Conservation (phyloP, 2,113 vertebrate genomes). For the Microtus oregoni region DNA sequence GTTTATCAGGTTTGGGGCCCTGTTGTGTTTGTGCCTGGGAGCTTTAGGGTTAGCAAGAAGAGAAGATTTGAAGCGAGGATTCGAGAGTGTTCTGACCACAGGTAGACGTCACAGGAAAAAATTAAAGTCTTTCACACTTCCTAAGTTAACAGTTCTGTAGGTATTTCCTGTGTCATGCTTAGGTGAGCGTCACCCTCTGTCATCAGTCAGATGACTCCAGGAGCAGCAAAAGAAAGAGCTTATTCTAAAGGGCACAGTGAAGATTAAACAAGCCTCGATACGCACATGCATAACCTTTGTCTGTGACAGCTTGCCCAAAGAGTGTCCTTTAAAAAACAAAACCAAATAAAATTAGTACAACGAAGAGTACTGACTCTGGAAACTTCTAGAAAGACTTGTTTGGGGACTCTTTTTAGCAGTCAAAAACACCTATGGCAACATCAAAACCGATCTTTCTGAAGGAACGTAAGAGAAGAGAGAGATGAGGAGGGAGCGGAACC, state of each 20-base stretch:
- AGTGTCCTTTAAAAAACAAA: slow-evolving; percentile 3
- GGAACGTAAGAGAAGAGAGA: background rate
- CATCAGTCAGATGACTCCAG: background rate
- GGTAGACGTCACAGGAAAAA: background rate
- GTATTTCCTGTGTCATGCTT: slow-evolving; percentile 51
- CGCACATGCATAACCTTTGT: background rate
- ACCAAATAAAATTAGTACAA: background rate
- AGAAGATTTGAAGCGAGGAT: background rate
- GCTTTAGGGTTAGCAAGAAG: background rate
- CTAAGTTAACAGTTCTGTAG: background rate
- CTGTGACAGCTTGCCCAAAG: background rate
- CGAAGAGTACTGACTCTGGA: background rate
- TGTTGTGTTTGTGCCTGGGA: background rate
- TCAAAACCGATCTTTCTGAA: background rate
- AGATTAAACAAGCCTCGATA: background rate
- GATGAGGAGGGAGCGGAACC: background rate
- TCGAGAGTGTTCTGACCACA: slow-evolving; percentile 6
- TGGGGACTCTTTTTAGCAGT: background rate
- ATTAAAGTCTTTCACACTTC: slow-evolving; percentile 19
- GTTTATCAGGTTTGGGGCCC: background rate
- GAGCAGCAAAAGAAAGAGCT: background rate
- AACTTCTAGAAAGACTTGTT: slow-evolving; percentile 21
- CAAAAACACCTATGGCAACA: background rate
- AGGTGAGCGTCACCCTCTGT: background rate
- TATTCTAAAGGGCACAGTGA: background rate